Conservation (phyloP, 2,113 vertebrate genomes). For the Sminthopsis crassicaudata region DNA sequence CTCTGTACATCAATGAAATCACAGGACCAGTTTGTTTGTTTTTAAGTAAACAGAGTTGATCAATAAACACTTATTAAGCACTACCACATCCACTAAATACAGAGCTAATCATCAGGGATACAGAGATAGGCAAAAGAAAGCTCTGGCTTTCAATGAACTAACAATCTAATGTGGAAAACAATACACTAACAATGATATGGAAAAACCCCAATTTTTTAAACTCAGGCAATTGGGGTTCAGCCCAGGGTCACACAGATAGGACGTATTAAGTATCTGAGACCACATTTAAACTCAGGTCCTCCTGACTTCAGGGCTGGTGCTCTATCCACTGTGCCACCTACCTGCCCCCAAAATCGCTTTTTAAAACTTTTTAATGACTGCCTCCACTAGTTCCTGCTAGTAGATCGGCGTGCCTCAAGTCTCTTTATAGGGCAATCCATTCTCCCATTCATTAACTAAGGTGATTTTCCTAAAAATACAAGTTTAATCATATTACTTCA, state of each 20-base stretch:
- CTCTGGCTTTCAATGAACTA: not conserved
- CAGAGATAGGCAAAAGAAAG: not conserved
- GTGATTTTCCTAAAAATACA: not conserved
- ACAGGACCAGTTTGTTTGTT: not conserved
- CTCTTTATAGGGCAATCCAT: not conserved
- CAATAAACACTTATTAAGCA: not conserved
- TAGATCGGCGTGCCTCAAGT: not conserved
- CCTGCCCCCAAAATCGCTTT: too few species aligned
- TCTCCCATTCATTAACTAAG: not conserved
- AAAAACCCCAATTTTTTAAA: too few species aligned
- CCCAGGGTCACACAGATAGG: too few species aligned
- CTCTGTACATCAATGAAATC: not conserved
- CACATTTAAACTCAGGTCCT: too few species aligned
- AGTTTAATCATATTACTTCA: not conserved
- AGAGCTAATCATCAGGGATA: not conserved
- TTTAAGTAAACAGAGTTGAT: not conserved
- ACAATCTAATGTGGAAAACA: not conserved
- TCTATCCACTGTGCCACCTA: too few species aligned
- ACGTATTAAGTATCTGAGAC: too few species aligned
- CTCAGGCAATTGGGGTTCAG: too few species aligned
- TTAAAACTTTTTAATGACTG: not conserved
- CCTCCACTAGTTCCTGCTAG: not conserved
- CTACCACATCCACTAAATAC: not conserved
- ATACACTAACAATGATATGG: not conserved
- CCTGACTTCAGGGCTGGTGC: too few species aligned